Evolutionary conservation across 1,140 invertebrate species (phyloP).

Genomic region (Bombus difficillimus): DNA sequence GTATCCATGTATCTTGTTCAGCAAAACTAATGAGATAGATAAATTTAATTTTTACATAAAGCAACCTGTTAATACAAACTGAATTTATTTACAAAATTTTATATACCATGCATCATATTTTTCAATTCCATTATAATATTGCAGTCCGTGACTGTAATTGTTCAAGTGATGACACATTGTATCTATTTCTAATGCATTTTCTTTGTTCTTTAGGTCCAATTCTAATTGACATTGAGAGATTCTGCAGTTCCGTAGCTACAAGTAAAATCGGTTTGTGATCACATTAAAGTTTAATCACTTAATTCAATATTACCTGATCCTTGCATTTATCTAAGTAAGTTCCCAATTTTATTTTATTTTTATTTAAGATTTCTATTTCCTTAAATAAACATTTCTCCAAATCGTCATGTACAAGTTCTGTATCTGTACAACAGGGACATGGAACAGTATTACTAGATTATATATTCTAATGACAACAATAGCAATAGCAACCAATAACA

Average conservation of each 20-base stretch:
- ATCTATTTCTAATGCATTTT: constrained; percentile 94
- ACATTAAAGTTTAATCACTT: not conserved
- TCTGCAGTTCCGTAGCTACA: constrained; percentile 86
- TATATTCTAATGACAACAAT: not conserved
- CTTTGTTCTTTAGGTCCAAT: constrained; percentile 94
- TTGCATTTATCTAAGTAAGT: constrained; percentile 84
- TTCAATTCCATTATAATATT: constrained; percentile 95
- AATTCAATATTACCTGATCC: constrained; percentile 81
- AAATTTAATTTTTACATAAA: constrained; percentile 6
- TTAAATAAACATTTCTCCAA: constrained; percentile 84
- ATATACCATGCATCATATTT: constrained; percentile 92
- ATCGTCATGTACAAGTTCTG: constrained; percentile 88
- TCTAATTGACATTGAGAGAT: constrained; percentile 93
- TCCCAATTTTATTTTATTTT: constrained; percentile 84
- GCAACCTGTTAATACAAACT: not conserved
- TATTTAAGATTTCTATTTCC: constrained; percentile 85
- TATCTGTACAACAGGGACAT: constrained; percentile 70
- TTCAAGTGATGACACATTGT: constrained; percentile 93
- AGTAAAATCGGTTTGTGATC: constrained; percentile 14
- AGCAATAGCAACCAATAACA: not conserved
- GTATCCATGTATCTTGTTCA: constrained; percentile 93
- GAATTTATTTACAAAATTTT: not conserved
- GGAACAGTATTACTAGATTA: not conserved
- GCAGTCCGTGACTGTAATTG: constrained; percentile 92
- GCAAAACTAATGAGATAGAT: constrained; percentile 82